phyloP scores from a whole-genome alignment of 2,888 invertebrate species.

The Apomyelois bistriatella region DNA sequence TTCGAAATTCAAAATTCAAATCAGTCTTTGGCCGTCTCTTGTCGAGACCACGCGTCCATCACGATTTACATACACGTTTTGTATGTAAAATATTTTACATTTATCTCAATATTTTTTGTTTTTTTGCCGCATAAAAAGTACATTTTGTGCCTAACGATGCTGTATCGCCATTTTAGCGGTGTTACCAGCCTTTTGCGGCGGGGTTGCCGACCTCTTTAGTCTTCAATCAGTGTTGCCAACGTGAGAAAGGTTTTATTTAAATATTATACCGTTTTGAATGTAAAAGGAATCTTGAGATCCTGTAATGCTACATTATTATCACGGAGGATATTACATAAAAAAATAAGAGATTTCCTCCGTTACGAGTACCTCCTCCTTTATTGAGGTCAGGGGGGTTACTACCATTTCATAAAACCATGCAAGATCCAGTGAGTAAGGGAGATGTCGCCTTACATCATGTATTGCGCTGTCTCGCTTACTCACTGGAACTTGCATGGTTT shows the following conservation, averaged over 20 bases:
- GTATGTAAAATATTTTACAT: slow-evolving; percentile 54
- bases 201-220: slow-evolving; percentile 31
- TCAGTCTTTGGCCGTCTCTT: slow-evolving; percentile 61
- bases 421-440: no score
- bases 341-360: no score
- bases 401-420: no score
- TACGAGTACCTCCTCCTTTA: no score
- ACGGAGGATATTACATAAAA: no score
- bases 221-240: slow-evolving; percentile 28
- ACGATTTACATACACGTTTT: slow-evolving; percentile 67
- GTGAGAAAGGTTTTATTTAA: slow-evolving; percentile 22
- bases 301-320: neutral
- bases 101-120: slow-evolving; percentile 20
- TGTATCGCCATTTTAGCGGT: slow-evolving; percentile 51
- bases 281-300: neutral
- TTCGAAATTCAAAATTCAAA: slow-evolving; percentile 72
- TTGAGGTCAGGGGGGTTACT: no score
- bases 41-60: slow-evolving; percentile 53
- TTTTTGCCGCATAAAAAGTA: slow-evolving; percentile 50
- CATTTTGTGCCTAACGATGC: slow-evolving; percentile 63
- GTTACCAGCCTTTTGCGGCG: slow-evolving; percentile 28
- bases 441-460: no score
- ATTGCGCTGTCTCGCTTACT: no score
- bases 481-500: no score
- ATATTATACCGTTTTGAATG: slow-evolving; percentile 8